Evolutionary conservation across 2,113 vertebrate species (phyloP).

Genomic region (Apistogramma diplotaenia): DNA sequence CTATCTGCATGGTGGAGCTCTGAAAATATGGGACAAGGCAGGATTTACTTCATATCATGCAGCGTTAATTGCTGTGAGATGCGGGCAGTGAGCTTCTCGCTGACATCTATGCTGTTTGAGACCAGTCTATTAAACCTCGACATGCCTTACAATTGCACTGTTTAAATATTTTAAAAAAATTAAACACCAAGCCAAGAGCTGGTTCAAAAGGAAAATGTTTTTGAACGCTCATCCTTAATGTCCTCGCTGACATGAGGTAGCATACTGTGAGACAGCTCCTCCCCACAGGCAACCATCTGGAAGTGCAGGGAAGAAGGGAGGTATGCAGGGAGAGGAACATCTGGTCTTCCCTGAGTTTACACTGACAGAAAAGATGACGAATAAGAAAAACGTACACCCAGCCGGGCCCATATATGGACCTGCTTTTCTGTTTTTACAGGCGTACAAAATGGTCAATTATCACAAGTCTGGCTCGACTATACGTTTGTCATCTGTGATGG

Average conservation of each 20-base stretch:
- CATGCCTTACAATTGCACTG: neutral
- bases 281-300: conserved; percentile 60
- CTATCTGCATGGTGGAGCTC: conserved; percentile 18
- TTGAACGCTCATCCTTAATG: conserved; percentile 9
- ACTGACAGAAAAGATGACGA: conserved; percentile 39
- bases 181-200: neutral
- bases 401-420: conserved; percentile 19
- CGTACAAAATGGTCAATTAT: conserved; percentile 6
- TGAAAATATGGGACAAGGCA: conserved; percentile 21
- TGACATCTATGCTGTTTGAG: neutral
- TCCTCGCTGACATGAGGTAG: conserved; percentile 20
- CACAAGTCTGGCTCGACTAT: conserved; percentile 14
- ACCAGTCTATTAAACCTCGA: neutral
- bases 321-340: conserved; percentile 62
- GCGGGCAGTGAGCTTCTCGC: neutral
- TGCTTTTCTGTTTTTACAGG: conserved; percentile 39
- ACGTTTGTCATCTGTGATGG: conserved; percentile 10
- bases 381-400: conserved; percentile 38
- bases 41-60: conserved; percentile 19
- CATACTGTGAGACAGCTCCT: conserved; percentile 37
- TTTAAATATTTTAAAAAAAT: neutral
- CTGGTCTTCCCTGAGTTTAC: conserved; percentile 53
- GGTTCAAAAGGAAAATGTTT: conserved; percentile 7
- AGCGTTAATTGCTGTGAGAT: neutral
- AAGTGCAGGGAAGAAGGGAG: conserved; percentile 39